A percentile compares a stretch with the other conserved stretches of the same genome.
These are phyloP conservation scores for Sprattus sprattus DNA, from an alignment of 2,113 vertebrate genomes.

Conservation along the genomic window DNA sequence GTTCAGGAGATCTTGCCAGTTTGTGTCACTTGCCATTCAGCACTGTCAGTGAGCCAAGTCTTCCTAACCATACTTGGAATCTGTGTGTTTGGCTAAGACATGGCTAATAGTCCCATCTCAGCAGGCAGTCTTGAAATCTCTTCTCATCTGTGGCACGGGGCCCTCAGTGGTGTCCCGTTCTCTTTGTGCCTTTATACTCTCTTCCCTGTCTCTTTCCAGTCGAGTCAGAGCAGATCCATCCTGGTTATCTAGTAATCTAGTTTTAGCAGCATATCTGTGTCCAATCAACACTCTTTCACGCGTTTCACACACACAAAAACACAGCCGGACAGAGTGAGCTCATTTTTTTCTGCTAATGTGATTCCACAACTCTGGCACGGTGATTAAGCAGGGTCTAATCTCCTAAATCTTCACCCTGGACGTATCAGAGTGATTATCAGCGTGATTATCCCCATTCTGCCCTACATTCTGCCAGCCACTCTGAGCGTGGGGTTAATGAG, in stretches of 20 bases:
- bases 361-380: constrained; percentile 61
- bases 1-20: neutral
- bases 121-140: neutral
- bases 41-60: neutral
- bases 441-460: constrained; percentile 8
- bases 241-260: constrained; percentile 69
- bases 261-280: constrained; percentile 61
- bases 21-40: neutral
- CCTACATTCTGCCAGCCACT: neutral
- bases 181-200: neutral
- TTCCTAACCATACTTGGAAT: neutral
- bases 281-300: constrained; percentile 63
- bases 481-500: neutral
- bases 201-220: neutral
- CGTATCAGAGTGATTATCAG: constrained; percentile 58
- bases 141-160: too few relatives aligned
- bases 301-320: constrained; percentile 49
- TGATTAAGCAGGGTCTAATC: constrained; percentile 66
- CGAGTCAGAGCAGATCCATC: constrained; percentile 14
- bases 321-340: constrained; percentile 53
- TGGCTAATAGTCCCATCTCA: neutral
- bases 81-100: neutral
- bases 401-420: constrained; percentile 62
- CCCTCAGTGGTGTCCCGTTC: neutral
- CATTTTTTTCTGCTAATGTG: constrained; percentile 56